phyloP scores from a whole-genome alignment of 2,113 vertebrate species.

The Hypanus sabinus region DNA sequence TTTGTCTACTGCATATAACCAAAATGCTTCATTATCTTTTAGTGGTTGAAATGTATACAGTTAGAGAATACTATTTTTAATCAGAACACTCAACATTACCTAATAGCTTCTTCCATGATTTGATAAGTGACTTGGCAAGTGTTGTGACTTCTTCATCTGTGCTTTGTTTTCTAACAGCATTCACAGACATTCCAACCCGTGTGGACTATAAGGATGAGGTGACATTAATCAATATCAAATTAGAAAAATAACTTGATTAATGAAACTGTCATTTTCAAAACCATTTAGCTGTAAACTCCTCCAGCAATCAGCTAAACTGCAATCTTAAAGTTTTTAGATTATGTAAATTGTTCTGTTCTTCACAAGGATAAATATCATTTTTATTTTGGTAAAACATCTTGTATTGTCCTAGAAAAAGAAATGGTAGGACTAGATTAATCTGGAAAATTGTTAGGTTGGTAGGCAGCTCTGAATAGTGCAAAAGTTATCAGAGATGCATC shows the following conservation, averaged over 20 bases:
- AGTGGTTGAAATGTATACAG: background rate
- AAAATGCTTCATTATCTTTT: background rate
- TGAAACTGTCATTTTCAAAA: background rate
- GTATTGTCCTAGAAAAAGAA: too few species aligned
- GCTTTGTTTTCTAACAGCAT: conserved; percentile 87
- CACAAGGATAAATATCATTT: background rate
- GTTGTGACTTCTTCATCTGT: conserved; percentile 85
- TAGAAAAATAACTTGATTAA: background rate
- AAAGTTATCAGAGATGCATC: too few species aligned
- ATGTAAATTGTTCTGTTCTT: background rate
- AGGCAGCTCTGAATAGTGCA: too few species aligned
- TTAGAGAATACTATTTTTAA: background rate
- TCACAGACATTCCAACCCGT: conserved; percentile 90
- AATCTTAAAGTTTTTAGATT: background rate
- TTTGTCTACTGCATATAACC: too few species aligned
- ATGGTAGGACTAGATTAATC: too few species aligned
- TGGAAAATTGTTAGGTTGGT: too few species aligned
- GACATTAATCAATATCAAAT: background rate
- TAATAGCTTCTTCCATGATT: conserved; percentile 92
- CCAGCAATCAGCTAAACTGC: too few species aligned
- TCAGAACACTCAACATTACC: conserved; percentile 50
- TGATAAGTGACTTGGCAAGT: conserved; percentile 87
- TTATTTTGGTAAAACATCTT: background rate
- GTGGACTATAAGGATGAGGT: conserved; percentile 65
- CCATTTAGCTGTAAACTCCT: background rate